Conservation (phyloP, 2,113 vertebrate genomes). For the Atherinomorus stipes region DNA sequence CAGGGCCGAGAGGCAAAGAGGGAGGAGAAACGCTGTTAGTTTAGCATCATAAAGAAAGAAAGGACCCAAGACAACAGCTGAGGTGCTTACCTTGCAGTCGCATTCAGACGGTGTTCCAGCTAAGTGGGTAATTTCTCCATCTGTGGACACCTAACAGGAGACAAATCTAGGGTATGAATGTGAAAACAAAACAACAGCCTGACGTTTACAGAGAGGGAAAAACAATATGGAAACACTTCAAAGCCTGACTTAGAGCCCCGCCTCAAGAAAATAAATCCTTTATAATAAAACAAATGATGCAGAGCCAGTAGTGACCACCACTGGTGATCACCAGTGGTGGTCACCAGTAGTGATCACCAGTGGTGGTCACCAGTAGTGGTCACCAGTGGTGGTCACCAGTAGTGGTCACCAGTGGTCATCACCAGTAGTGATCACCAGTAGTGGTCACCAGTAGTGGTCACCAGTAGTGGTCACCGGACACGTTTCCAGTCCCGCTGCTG, state of each 20-base stretch:
- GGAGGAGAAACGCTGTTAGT: neutral
- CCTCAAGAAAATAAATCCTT: too few relatives aligned
- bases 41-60: neutral
- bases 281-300: too few relatives aligned
- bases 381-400: too few relatives aligned
- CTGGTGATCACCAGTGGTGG: too few relatives aligned
- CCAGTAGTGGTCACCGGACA: too few relatives aligned
- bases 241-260: too few relatives aligned
- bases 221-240: neutral
- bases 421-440: too few relatives aligned
- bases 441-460: too few relatives aligned
- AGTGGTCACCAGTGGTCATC: too few relatives aligned
- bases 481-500: neutral
- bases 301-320: too few relatives aligned
- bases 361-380: too few relatives aligned
- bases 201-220: neutral
- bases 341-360: too few relatives aligned
- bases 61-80: neutral
- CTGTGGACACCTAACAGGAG: constrained; percentile 90
- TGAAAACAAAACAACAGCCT: neutral
- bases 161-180: neutral
- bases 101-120: constrained; percentile 94
- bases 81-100: constrained; percentile 89
- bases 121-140: constrained; percentile 95
- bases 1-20: neutral